Evolutionary conservation across 2,888 invertebrate species (phyloP), one percentile per base, ranked within the genome.

Genomic region (Scaptomyza tumidula): DNA sequence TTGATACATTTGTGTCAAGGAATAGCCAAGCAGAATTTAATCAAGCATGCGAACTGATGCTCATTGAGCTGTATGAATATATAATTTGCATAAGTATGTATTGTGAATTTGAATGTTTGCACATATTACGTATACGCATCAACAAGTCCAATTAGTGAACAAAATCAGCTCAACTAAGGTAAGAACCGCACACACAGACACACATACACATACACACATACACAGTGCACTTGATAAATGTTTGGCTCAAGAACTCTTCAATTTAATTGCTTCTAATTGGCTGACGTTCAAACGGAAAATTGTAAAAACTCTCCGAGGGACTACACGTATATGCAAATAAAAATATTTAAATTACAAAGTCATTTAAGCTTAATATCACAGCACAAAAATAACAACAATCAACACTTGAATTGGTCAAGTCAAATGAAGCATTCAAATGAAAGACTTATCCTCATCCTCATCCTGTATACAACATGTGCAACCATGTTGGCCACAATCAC

Each of bases 321-420:
- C 19, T 1, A 19, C 19, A n/a, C n/a, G n/a, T 19, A 19, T 75
- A 68, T 75, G 66, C 80, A 80, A 54, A 49, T 66, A 67, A 52
- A 67, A 76, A 68, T 54, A 54, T 70, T 71, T 71, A 74, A 86
- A 74, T 76, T 56, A 60, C 64, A 64, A 80, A 83, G 70, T 80
- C 82, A 86, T 79, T 79, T 86, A 71, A 67, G 48, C 63, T 48
- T 56, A 54, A 71, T 57, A 63, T 55, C 24, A 39, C 37, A 37
- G 33, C 16, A 29, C 16, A 29, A 52, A 11, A 13, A 29, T 14
- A 33, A 33, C 16, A 63, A 39, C 49, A 54, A 80, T 75, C 45
- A 63, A 70, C 72, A 82, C 76, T 67, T 72, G 73, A 74, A 86
- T 74, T 83, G 88, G 85, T 63, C 74, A 82, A 79, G 73, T 75